phyloP scores from a whole-genome alignment of 2,888 invertebrate genomes.

The Aleiodes leptofemur region DNA sequence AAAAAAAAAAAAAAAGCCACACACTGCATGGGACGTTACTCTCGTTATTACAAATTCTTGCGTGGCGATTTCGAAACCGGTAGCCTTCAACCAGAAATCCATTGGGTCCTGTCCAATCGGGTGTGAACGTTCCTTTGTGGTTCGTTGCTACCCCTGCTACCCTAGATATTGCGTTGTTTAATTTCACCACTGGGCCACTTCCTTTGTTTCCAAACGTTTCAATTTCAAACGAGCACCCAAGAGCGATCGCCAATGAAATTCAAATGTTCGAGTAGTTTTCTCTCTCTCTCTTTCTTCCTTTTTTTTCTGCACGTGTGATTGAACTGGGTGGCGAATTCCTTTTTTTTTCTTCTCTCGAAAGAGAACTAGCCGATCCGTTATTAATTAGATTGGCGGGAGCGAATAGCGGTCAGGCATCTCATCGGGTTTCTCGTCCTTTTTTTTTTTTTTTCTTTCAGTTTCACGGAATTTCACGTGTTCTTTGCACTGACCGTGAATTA shows the following conservation, averaged over 20 bases:
- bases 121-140: slow-evolving; percentile 72
- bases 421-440: slow-evolving; percentile 35
- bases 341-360: not conserved
- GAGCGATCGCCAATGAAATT: slow-evolving; percentile 40
- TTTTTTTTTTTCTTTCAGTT: slow-evolving; percentile 25
- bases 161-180: slow-evolving; percentile 73
- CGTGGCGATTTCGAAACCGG: slow-evolving; percentile 51
- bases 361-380: slow-evolving; percentile 70
- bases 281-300: not conserved
- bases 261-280: not conserved
- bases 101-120: slow-evolving; percentile 66
- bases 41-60: slow-evolving; percentile 71
- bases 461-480: slow-evolving; percentile 42
- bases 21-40: slow-evolving; percentile 49
- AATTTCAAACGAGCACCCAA: slow-evolving; percentile 64
- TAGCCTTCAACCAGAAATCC: slow-evolving; percentile 36
- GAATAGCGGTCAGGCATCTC: slow-evolving; percentile 59
- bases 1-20: not conserved
- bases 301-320: slow-evolving; percentile 23
- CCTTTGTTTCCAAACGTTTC: slow-evolving; percentile 73
- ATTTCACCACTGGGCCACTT: slow-evolving; percentile 67
- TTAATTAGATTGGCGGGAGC: slow-evolving; percentile 70
- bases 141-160: slow-evolving; percentile 57
- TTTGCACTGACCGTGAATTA: slow-evolving; percentile 51
- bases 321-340: slow-evolving; percentile 18